These are phyloP conservation scores for Pyrocoelia pectoralis DNA, from an alignment of 2,888 invertebrate genomes.

Conservation along the genomic window DNA sequence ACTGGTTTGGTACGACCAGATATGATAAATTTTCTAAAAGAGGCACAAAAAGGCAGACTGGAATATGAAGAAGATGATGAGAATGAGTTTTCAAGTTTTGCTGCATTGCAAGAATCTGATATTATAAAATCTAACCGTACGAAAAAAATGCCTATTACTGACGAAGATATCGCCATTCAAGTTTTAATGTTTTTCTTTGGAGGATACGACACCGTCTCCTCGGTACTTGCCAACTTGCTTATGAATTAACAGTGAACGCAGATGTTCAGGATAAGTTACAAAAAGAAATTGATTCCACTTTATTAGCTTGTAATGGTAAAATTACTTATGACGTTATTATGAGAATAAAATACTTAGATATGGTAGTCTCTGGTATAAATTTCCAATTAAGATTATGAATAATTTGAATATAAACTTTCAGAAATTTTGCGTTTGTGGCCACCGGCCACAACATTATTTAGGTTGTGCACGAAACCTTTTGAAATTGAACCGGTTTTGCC, in stretches of 20 bases:
- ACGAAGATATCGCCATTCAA: slow-evolving; percentile 4
- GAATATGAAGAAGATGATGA: slow-evolving; percentile 5
- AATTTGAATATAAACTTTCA: slow-evolving; percentile 36
- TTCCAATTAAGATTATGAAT: background rate
- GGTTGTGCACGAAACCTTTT: slow-evolving; percentile 59
- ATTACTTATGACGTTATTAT: slow-evolving; percentile 2
- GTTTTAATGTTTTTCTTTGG: slow-evolving; percentile 6
- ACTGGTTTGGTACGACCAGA: background rate
- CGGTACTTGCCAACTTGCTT: background rate
- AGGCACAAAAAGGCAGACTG: slow-evolving; percentile 6
- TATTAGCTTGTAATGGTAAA: background rate
- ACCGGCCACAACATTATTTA: slow-evolving; percentile 59
- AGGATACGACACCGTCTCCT: slow-evolving; percentile 5
- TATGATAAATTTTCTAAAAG: slow-evolving; percentile 1
- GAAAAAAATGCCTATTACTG: background rate
- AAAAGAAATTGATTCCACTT: background rate
- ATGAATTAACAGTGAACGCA: background rate
- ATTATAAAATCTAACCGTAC: background rate
- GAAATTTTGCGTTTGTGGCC: slow-evolving; percentile 64
- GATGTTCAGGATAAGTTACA: background rate
- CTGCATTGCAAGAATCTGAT: background rate
- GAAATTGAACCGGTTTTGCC: slow-evolving; percentile 50
- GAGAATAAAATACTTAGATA: slow-evolving; percentile 9
- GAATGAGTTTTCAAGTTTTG: background rate
- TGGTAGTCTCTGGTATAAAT: slow-evolving; percentile 13